Evolutionary conservation across 2,113 vertebrate genomes (phyloP), one percentile per base, ranked within the genome.

Genomic region (Galemys pyrenaicus): DNA sequence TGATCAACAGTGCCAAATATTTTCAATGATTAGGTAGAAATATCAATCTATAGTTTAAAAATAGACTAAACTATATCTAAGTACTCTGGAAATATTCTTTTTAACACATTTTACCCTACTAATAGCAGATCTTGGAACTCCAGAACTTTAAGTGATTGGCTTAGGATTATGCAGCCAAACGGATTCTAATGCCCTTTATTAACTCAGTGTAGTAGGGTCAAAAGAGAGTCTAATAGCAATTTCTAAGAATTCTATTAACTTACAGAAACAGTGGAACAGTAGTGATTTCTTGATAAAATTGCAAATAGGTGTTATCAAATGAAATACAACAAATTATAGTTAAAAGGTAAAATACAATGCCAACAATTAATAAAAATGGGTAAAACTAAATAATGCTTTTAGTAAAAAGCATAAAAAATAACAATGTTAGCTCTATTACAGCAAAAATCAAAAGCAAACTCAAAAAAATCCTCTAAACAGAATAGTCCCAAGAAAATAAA

Each of bases 41-140:
- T 58, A 64, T 3, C 73, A 95, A 94, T 30, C 28, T 49, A 65
- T 56, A 93, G 51, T 93, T 94, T 37, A 56, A 86, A 91, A 91
- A 56, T 7, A 78, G 26, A 74, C 77, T 73, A 94, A 89, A 79
- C 11, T 24, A 68, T 89, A 77, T 30, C 35, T 68, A 89, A 77
- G 16, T 78, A 94, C 54, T 54, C 75, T 71, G 24, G 28, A 87
- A 92, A 60, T 39, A 91, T 84, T 87, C 26, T 58, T 87, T 82
- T 79, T 67, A 96, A 84, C 10, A 81, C 80, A 74, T 96, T 93
- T 88, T 92, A 91, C 35, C 68, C 87, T 62, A 68, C 44, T 90
- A 81, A 86, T 68, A 28, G 58, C 58, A 84, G 86, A 82, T 68
- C 46, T 51, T 85, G 2, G 32, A 79, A 82, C 28, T 9, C 74